Percentiles rank a stretch among this genome's conserved stretches.
phyloP scores from a whole-genome alignment of 2,113 vertebrate species.

The Limanda limanda region DNA sequence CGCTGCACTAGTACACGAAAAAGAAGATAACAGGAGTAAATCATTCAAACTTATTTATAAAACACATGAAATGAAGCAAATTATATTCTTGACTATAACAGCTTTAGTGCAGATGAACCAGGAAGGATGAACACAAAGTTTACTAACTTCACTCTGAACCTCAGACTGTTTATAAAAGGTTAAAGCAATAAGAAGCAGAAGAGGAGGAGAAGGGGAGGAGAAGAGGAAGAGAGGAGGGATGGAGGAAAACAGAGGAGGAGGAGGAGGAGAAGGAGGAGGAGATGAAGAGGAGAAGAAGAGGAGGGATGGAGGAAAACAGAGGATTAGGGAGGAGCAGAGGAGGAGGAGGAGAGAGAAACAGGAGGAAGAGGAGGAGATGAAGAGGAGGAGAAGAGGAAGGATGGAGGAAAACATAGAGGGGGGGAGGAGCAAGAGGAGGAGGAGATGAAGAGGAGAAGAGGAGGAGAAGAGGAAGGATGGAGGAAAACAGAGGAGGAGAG shows the following conservation, averaged over 20 bases:
- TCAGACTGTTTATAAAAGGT: too few species aligned
- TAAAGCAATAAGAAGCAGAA: too few species aligned
- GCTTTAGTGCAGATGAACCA: too few species aligned
- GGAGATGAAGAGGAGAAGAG: slow-evolving; percentile 45
- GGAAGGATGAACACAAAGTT: too few species aligned
- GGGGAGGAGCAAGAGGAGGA: slow-evolving; percentile 15
- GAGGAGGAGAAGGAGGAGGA: slow-evolving; percentile 17
- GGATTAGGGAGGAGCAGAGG: slow-evolving; percentile 1
- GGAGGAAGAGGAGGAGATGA: slow-evolving; percentile 42
- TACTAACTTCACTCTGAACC: too few species aligned
- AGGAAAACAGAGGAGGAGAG: slow-evolving; percentile 23
- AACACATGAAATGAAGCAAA: too few species aligned
- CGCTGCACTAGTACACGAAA: too few species aligned
- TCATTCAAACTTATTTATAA: too few species aligned
- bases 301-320: slow-evolving; percentile 23
- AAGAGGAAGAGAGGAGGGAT: slow-evolving; percentile 34
- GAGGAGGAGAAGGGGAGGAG: slow-evolving; percentile 11
- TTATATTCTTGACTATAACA: too few species aligned
- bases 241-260: slow-evolving; percentile 38
- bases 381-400: slow-evolving; percentile 38
- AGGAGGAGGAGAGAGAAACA: too few species aligned
- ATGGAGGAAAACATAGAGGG: slow-evolving; percentile 13
- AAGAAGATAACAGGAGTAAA: too few species aligned
- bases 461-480: slow-evolving; percentile 45
- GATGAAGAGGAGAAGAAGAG: background rate